Conservation (phyloP, 2,888 invertebrate genomes). For the Meiosimyza decipiens region DNA sequence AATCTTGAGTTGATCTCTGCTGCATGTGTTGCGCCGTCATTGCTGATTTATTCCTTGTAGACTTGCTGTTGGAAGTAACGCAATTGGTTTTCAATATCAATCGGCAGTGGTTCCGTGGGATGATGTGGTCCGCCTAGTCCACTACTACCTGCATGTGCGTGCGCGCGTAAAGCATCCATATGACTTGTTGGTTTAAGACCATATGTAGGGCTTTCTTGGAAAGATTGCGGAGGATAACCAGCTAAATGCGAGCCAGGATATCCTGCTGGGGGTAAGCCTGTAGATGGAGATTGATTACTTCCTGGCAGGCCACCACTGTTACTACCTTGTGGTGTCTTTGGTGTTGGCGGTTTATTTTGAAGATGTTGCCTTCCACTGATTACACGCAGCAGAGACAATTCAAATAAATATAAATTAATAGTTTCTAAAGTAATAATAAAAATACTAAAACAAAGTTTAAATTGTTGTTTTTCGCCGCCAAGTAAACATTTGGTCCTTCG, state of each 20-base stretch:
- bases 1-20: no score
- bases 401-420: no score
- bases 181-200: slow-evolving; percentile 70
- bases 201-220: slow-evolving; percentile 77
- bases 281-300: slow-evolving; percentile 58
- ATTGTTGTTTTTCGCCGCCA: no score
- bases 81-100: slow-evolving; percentile 52
- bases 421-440: no score
- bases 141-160: slow-evolving; percentile 75
- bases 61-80: slow-evolving; percentile 47
- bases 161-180: slow-evolving; percentile 81
- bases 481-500: no score
- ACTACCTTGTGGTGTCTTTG: slow-evolving; percentile 66
- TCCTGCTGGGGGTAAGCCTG: slow-evolving; percentile 61
- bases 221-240: slow-evolving; percentile 66
- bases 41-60: slow-evolving; percentile 25
- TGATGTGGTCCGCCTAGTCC: slow-evolving; percentile 62
- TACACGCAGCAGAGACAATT: no score
- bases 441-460: no score
- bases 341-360: slow-evolving; percentile 66
- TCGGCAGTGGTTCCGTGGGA: slow-evolving; percentile 59
- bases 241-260: slow-evolving; percentile 62
- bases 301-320: slow-evolving; percentile 50
- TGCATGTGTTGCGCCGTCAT: no score
- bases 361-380: slow-evolving; percentile 45